phyloP scores from a whole-genome alignment of 1,140 invertebrate genomes.

The Tenebrio molitor region DNA sequence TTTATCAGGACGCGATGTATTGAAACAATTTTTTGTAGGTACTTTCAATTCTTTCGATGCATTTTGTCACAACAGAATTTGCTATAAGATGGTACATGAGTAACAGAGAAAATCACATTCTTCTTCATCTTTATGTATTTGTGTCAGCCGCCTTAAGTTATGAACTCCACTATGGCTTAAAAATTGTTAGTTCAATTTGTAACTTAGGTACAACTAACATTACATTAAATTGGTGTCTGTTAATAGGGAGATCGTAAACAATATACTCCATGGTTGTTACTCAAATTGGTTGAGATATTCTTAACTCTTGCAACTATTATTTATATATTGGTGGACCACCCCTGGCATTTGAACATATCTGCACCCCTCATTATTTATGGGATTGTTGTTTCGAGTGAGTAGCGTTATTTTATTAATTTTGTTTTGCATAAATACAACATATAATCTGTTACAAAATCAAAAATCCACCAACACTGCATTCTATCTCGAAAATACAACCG shows the following conservation, averaged over 20 bases:
- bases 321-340: not conserved
- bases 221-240: not conserved
- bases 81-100: not conserved
- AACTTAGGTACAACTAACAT: not conserved
- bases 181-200: conserved; percentile 19
- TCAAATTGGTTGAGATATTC: not conserved
- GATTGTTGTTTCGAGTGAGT: not conserved
- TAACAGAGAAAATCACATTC: not conserved
- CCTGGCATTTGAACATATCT: too few relatives aligned
- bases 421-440: too few relatives aligned
- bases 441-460: too few relatives aligned
- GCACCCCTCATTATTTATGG: too few relatives aligned
- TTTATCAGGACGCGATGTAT: not conserved
- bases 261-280: conserved; percentile 20
- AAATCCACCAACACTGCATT: too few relatives aligned
- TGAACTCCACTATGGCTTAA: conserved; percentile 25
- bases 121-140: not conserved
- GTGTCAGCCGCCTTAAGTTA: not conserved
- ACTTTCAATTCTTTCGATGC: conserved; percentile 6
- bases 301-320: not conserved
- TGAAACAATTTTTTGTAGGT: conserved; percentile 13
- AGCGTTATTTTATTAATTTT: too few relatives aligned
- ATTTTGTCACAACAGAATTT: conserved; percentile 10
- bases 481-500: too few relatives aligned
- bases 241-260: conserved; percentile 21